These are phyloP conservation scores for Mylabris phalerata DNA, from an alignment of 1,140 invertebrate species.

Conservation along the genomic window DNA sequence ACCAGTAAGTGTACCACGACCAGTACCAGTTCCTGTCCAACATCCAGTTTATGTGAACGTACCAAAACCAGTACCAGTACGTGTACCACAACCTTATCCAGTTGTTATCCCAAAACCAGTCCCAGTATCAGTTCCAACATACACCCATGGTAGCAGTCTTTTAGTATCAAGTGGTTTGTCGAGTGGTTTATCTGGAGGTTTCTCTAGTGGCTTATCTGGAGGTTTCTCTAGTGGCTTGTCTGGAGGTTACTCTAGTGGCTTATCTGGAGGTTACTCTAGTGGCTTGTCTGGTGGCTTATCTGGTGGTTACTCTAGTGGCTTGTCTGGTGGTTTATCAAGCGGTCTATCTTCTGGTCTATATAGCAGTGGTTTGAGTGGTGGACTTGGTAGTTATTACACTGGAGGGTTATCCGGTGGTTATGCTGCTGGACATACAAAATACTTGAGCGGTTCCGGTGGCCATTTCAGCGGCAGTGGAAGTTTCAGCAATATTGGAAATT, in stretches of 20 bases:
- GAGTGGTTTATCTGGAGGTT: neutral
- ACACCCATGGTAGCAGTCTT: constrained; percentile 19
- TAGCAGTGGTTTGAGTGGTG: too few relatives aligned
- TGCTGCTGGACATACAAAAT: neutral
- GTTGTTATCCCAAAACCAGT: constrained; percentile 31
- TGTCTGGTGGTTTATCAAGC: too few relatives aligned
- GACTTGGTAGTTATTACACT: neutral
- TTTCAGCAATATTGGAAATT: neutral
- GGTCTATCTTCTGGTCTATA: too few relatives aligned
- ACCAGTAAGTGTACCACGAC: constrained; percentile 30
- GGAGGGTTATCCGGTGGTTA: constrained; percentile 6
- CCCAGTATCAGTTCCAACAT: constrained; percentile 28
- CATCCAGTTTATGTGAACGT: constrained; percentile 39
- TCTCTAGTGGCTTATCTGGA: neutral
- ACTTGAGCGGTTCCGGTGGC: too few relatives aligned
- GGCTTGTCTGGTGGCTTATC: too few relatives aligned
- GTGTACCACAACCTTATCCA: constrained; percentile 32
- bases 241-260: neutral
- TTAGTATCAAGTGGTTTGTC: constrained; percentile 4
- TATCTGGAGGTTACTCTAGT: too few relatives aligned
- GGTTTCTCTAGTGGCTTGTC: neutral
- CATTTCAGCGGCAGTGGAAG: constrained; percentile 8
- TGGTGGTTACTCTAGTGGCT: too few relatives aligned
- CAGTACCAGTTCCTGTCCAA: constrained; percentile 36
- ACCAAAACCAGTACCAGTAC: constrained; percentile 36